Base-by-base conservation (phyloP, 2,888 invertebrate genomes). In the Ormyrus nitidulus region DNA sequence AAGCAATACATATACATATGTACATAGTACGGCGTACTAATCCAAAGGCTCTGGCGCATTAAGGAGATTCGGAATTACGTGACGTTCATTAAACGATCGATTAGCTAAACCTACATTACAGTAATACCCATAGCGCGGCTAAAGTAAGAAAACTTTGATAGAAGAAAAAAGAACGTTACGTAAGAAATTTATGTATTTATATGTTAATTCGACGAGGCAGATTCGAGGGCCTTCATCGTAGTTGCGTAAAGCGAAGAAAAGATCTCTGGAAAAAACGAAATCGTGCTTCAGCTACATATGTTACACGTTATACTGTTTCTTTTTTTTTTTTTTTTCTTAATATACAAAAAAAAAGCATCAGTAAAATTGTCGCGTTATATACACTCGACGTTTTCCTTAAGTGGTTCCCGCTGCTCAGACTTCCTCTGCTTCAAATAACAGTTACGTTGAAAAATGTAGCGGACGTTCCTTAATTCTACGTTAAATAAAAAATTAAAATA, bases 391-490 rank as follows among this genome's bases (percentile, higher is more conserved):
- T 54, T 80, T 75, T 82, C 80, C 80, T 82, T 80, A 82, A 82
- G 80, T 80, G 80, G 82, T 85, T 85, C 83, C 85, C 85, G 84
- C 85, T 85, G 85, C 85, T 84, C 84, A 83, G 83, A 85, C 83
- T 84, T 84, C 84, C 82, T 85, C 83, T 85, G 82, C 82, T 75
- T 82, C 79, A 81, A 81, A 71, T 79, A 73, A 79, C 65, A 79
- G 54, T 58, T 70, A 77, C 46, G 72, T 70, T 80, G 77, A 72
- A 79, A 64, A 76, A 76, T 62, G 66, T 76, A 76, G 75, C 49
- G 54, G 62, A 73, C 44, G 49, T 61, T 73, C 77, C 77, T 68
- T 77, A 77, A 77, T 54, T 49, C 66, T 77, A 68, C 56, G 49
- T 72, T 54, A 46, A 72, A 53, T 59, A 62, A 70, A 58, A 69